Evolutionary conservation across 2,888 invertebrate species (phyloP), one percentile per base, ranked within the genome.

Genomic region (Molanna angustata): DNA sequence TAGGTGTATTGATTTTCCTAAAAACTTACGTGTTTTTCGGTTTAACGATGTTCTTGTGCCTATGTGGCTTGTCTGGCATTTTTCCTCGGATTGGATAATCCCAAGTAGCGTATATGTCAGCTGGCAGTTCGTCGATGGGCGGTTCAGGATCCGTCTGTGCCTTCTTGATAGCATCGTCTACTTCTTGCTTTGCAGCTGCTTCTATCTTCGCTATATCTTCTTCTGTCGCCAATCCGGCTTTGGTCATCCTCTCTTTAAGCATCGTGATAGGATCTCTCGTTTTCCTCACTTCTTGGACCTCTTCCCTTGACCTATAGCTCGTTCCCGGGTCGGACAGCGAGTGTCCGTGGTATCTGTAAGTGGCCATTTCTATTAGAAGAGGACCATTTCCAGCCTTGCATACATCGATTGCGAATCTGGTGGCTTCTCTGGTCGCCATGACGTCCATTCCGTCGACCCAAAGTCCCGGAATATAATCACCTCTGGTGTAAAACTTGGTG

Each of bases 271-370:
- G 97, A 76, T 99, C 99, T 54, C 96, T 79, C 16, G 89, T 94
- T 72, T 96, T 92, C 20, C 99, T 82, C 2, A 99, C 96, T 72
- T 96, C 94, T 73, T 97, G 94, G 57, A 95, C 83, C 77, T 99
- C 98, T 65, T 98, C 97, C 53, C 98, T 83, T 0, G 95, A 93
- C 58, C 93, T 81, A 71, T 90, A 96, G 68, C 95, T 96, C 1
- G 96, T 97, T 51, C 98, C 99, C 2, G 99, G 99, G 79, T 99
- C 99, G 16, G 96, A 96, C 98, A 99, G 98, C 59, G 96, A 96
- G 78, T 99, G 98, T 0, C 98, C 99, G 56, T 88, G 88, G 76
- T 99, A 99, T 61, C 98, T 84, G 72, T 98, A 98, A 1, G 98
- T 99, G 60, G 88, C 88, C 66, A 91, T 87, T 74, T 99, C 99